Base-by-base conservation (phyloP, 2,797 vertebrate genomes). In the Argentina silus region DNA sequence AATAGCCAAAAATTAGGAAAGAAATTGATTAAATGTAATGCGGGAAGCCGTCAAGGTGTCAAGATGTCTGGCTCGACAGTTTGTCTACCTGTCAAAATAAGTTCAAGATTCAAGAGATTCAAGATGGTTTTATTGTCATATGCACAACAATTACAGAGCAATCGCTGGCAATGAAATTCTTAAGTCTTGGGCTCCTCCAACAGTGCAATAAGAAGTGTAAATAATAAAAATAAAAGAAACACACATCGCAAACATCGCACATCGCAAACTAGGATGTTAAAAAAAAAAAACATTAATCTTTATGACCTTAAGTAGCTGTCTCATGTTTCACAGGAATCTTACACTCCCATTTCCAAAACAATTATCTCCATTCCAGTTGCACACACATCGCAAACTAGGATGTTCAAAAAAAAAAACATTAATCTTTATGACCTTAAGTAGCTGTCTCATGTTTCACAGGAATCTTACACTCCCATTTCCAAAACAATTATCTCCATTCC, bases 401-500 rank as follows among this genome's bases (percentile, higher is more conserved):
- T 4, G 4, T 36, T 36, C 4, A 50, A 50, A 50, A 50, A 8
- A 50, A 50, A 50, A 50, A 50, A 1, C 48, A 51, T 12, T 51
- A 51, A 59, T 3, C 19, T 17, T 7, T 4, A 8, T 62, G 27
- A 43, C 59, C 59, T 61, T 61, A n/a, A 56, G 55, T 56, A n/a
- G 17, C 55, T n/a, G 12, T 59, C 6, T 59, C 6, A 10, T 63
- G 60, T 42, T 43, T 63, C 15, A 7, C n/a, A 56, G 17, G 15
- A 0, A 4, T 17, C 15, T 66, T 3, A 42, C 79, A 82, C 85
- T 57, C 81, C 83, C 72, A 27, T 17, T 9, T 11, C 14, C 9
- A 70, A 80, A 76, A 73, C n/a, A 2, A 69, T 83, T 67, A 73
- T 67, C 21, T 11, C 50, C 78, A 83, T 89, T 0, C 83, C 72